Percentiles rank a stretch among this genome's conserved stretches.
Evolutionary conservation across 2,888 invertebrate genomes (phyloP).

Genomic region (Acronicta alni): DNA sequence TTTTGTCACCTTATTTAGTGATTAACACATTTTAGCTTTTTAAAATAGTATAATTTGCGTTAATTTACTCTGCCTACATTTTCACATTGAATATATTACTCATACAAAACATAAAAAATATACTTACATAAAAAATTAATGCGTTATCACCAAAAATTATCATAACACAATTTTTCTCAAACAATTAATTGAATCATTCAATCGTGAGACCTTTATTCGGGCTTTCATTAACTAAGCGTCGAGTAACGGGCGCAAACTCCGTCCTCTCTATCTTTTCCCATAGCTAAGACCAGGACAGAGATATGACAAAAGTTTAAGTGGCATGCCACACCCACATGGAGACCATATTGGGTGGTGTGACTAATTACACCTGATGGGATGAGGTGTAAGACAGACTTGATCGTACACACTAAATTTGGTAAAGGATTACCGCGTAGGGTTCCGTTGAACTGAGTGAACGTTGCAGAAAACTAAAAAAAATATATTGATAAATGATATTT

Average conservation of each 20-base stretch:
- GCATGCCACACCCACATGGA: slow-evolving; percentile 55
- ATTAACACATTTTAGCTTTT: too few relatives aligned
- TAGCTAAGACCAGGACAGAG: slow-evolving; percentile 49
- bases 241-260: slow-evolving; percentile 65
- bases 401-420: slow-evolving; percentile 44
- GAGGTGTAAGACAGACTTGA: slow-evolving; percentile 49
- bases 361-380: slow-evolving; percentile 63
- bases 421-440: slow-evolving; percentile 37
- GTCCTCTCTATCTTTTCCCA: slow-evolving; percentile 45
- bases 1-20: too few relatives aligned
- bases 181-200: slow-evolving; percentile 34
- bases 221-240: slow-evolving; percentile 52
- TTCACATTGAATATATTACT: too few relatives aligned
- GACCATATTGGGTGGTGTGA: slow-evolving; percentile 61
- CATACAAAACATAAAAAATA: too few relatives aligned
- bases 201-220: slow-evolving; percentile 59
- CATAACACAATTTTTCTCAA: background rate
- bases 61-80: too few relatives aligned
- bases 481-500: too few relatives aligned
- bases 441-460: slow-evolving; percentile 8
- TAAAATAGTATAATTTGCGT: too few relatives aligned
- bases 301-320: slow-evolving; percentile 35
- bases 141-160: background rate
- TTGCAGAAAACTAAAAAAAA: slow-evolving; percentile 2
- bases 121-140: background rate